phyloP scores from a whole-genome alignment of 2,797 vertebrate species.

The Pseudochirops cupreus region DNA sequence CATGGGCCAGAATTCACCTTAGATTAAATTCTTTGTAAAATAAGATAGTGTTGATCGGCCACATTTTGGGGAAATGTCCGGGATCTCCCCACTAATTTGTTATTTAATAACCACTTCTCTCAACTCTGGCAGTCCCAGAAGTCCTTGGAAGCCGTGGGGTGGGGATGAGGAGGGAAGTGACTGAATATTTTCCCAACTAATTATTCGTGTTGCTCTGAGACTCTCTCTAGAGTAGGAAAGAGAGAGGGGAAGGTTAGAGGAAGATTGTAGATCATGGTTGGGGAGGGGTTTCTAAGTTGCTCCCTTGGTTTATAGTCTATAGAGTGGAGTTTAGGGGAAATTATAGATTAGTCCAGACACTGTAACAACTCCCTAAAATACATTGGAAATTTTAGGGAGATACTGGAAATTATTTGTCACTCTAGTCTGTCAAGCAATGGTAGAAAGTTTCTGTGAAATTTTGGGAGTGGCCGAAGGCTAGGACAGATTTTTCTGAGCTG shows the following conservation, averaged over 20 bases:
- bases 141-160: not conserved
- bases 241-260: not conserved
- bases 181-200: not conserved
- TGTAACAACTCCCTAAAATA: not conserved
- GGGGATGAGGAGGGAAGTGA: not conserved
- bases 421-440: not conserved
- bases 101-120: not conserved
- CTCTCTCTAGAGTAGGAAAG: not conserved
- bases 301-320: not conserved
- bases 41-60: no score
- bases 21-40: no score
- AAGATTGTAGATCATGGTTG: not conserved
- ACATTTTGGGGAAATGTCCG: not conserved
- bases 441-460: not conserved
- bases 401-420: not conserved
- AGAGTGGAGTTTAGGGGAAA: not conserved
- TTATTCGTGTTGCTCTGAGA: not conserved
- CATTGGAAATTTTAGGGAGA: not conserved
- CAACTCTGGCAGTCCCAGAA: not conserved
- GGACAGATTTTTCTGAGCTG: not conserved
- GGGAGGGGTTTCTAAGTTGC: not conserved
- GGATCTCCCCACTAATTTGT: not conserved
- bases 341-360: not conserved
- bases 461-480: not conserved
- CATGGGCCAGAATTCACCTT: no score